Conservation (phyloP, 2,797 vertebrate species). For the Spondyliosoma cantharus region DNA sequence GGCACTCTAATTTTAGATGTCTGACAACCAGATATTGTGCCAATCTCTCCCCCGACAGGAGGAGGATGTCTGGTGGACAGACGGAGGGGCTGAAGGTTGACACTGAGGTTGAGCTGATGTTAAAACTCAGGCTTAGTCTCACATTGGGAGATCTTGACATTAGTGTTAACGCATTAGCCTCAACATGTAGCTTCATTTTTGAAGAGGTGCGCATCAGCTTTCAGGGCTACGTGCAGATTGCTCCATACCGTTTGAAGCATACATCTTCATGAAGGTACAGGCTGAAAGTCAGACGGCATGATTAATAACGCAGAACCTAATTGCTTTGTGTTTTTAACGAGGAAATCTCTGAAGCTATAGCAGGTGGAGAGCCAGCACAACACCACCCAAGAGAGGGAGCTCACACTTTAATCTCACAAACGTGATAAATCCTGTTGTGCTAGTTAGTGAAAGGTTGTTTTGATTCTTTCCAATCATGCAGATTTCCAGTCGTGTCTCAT, state of each 20-base stretch:
- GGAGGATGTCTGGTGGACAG: constrained; percentile 54
- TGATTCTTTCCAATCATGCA: constrained; percentile 61
- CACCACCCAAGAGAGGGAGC: constrained; percentile 14
- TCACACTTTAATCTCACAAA: neutral
- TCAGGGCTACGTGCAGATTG: too few species aligned
- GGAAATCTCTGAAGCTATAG: neutral
- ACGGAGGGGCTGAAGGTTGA: constrained; percentile 44
- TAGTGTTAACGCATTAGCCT: neutral
- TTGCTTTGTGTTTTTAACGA: constrained; percentile 10
- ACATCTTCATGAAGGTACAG: neutral
- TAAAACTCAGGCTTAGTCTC: constrained; percentile 15
- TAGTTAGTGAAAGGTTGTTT: neutral
- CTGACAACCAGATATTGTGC: constrained; percentile 69
- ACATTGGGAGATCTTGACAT: constrained; percentile 2
- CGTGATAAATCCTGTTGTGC: too few species aligned
- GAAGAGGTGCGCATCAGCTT: too few species aligned
- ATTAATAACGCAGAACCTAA: neutral
- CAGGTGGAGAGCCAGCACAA: constrained; percentile 1
- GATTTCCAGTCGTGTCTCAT: constrained; percentile 99
- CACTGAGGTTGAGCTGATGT: constrained; percentile 13
- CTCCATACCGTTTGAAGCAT: neutral
- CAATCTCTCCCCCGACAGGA: constrained; percentile 45
- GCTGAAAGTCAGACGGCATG: neutral
- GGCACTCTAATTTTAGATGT: constrained; percentile 73
- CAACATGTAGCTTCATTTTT: too few species aligned